Conservation (phyloP, 2,888 invertebrate genomes). For the Molorchus minor region DNA sequence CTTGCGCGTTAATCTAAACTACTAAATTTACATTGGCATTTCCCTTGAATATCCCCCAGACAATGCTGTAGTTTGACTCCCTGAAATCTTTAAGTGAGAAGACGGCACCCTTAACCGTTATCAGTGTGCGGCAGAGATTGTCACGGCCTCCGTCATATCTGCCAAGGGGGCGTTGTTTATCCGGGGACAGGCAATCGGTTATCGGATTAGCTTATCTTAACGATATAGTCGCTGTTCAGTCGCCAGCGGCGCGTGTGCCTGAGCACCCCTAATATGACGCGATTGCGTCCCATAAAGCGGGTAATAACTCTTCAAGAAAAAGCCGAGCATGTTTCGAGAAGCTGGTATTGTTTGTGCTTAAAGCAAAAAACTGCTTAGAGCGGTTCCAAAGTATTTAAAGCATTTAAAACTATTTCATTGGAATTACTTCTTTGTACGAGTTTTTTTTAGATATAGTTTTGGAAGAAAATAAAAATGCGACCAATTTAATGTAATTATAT, state of each 20-base stretch:
- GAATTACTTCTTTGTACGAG: too few relatives aligned
- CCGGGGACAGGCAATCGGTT: slow-evolving; percentile 62
- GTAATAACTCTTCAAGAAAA: slow-evolving; percentile 14
- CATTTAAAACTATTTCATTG: too few relatives aligned
- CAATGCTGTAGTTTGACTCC: slow-evolving; percentile 17
- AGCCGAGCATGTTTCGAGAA: slow-evolving; percentile 13
- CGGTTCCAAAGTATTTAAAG: too few relatives aligned
- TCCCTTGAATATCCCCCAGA: slow-evolving; percentile 25
- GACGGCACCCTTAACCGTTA: slow-evolving; percentile 56
- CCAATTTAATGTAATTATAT: too few relatives aligned
- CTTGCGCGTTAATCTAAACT: slow-evolving; percentile 24
- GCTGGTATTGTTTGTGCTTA: slow-evolving; percentile 21
- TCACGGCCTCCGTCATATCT: slow-evolving; percentile 61
- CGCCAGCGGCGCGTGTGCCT: slow-evolving; percentile 55
- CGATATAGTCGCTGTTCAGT: slow-evolving; percentile 60
- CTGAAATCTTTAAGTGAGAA: slow-evolving; percentile 45
- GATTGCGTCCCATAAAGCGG: slow-evolving; percentile 9
- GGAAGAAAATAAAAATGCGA: too few relatives aligned
- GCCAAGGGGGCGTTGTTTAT: slow-evolving; percentile 59
- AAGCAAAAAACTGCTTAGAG: slow-evolving; percentile 10
- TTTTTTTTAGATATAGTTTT: too few relatives aligned
- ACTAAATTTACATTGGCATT: slow-evolving; percentile 23
- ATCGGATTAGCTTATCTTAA: slow-evolving; percentile 65
- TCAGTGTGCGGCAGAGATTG: slow-evolving; percentile 63
- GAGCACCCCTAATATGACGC: slow-evolving; percentile 31